These are phyloP conservation scores for Aphelocoma californica DNA, from an alignment of 2,797 vertebrate genomes.

Conservation along the genomic window DNA sequence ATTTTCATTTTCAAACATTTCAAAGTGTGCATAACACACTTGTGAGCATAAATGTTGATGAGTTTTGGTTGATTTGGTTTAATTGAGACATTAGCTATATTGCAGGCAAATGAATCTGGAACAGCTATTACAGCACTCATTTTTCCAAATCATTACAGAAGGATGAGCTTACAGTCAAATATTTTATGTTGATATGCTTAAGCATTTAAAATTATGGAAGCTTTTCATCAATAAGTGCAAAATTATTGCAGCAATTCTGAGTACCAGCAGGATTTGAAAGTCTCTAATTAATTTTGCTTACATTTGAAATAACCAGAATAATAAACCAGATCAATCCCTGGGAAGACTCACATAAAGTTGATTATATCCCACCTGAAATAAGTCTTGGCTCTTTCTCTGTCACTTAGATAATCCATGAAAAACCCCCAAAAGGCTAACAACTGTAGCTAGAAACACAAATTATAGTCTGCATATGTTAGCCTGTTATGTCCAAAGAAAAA, in stretches of 20 bases:
- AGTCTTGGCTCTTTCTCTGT: neutral
- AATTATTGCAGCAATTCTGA: neutral
- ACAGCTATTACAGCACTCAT: neutral
- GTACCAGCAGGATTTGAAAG: neutral
- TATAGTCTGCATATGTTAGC: neutral
- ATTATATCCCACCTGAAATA: neutral
- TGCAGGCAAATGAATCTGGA: neutral
- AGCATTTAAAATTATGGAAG: neutral
- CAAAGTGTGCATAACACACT: neutral
- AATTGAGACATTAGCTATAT: neutral
- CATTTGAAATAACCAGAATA: slow-evolving; percentile 11
- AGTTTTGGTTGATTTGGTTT: neutral
- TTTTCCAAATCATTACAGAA: slow-evolving; percentile 22
- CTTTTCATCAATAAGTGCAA: neutral
- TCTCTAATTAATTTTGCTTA: slow-evolving; percentile 4
- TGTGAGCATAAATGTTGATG: neutral
- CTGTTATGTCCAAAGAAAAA: neutral
- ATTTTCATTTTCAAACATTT: neutral
- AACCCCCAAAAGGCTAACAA: neutral
- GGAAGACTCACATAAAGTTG: neutral
- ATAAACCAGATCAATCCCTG: neutral
- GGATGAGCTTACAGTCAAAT: neutral
- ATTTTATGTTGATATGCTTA: neutral
- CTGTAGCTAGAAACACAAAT: neutral
- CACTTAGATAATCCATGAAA: neutral